phyloP scores from a whole-genome alignment of 2,888 invertebrate genomes.

The Argyresthia goedartella region DNA sequence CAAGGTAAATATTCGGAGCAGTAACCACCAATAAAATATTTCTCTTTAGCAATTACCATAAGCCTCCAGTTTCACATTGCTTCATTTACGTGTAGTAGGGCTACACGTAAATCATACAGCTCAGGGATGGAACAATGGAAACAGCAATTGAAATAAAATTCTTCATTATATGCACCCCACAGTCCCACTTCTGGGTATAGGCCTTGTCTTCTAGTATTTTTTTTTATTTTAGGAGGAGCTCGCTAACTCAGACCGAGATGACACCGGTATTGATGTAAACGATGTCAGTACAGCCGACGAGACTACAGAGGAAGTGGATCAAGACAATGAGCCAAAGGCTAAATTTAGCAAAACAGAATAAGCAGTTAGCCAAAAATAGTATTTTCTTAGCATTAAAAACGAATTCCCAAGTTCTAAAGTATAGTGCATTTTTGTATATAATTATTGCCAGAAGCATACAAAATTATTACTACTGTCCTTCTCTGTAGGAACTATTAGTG shows the following conservation, averaged over 20 bases:
- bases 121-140: too few species aligned
- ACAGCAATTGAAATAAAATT: too few species aligned
- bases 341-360: slow-evolving; percentile 1
- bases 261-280: slow-evolving; percentile 63
- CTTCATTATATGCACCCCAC: too few species aligned
- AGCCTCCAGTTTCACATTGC: too few species aligned
- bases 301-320: slow-evolving; percentile 22
- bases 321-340: slow-evolving; percentile 10
- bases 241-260: slow-evolving; percentile 69
- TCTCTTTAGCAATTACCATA: too few species aligned
- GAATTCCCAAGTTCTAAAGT: background rate
- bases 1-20: slow-evolving; percentile 62
- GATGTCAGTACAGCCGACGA: slow-evolving; percentile 53
- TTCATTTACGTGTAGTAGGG: too few species aligned
- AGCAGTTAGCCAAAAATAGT: background rate
- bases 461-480: too few species aligned
- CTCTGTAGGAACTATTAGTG: too few species aligned
- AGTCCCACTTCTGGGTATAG: too few species aligned
- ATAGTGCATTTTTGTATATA: too few species aligned
- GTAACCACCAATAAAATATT: background rate
- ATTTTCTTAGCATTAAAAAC: background rate
- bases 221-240: slow-evolving; percentile 68
- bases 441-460: too few species aligned
- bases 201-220: background rate
- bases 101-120: too few species aligned